Evolutionary conservation across 2,888 invertebrate genomes (phyloP).

Genomic region (Thera obeliscata): DNA sequence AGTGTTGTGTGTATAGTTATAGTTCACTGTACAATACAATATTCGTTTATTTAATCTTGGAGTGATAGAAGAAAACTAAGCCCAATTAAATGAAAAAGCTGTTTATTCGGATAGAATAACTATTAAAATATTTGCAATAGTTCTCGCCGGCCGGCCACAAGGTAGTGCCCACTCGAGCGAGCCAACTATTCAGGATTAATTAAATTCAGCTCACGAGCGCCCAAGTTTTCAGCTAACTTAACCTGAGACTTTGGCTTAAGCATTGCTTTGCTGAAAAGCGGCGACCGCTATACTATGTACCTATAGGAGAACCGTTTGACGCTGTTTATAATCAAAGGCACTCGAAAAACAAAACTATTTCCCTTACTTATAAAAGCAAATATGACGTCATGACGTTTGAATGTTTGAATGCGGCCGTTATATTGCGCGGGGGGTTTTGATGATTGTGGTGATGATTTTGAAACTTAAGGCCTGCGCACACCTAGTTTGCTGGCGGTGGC

Average conservation of each 20-base stretch:
- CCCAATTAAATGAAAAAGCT: neutral
- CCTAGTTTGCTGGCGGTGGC: no score
- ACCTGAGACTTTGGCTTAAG: conserved; percentile 47
- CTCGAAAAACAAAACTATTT: neutral
- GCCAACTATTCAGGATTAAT: conserved; percentile 33
- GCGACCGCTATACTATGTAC: neutral
- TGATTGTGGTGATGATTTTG: no score
- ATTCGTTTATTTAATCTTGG: no score
- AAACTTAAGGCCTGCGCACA: no score
- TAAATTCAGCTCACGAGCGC: conserved; percentile 33
- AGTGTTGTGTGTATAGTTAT: no score
- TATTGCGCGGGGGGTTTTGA: no score
- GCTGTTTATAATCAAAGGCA: no score
- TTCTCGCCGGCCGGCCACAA: conserved; percentile 24
- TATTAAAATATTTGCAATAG: conserved; percentile 18
- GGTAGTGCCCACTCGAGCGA: conserved; percentile 31
- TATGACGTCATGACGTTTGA: no score
- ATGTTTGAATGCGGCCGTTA: no score
- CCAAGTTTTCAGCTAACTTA: conserved; percentile 53
- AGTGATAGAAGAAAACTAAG: neutral
- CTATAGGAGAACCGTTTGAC: neutral
- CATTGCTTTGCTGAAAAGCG: neutral
- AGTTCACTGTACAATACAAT: no score
- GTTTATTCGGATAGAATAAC: conserved; percentile 22
- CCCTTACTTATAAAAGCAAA: neutral